Conservation (phyloP, 2,113 vertebrate species). For the Mobula birostris region DNA sequence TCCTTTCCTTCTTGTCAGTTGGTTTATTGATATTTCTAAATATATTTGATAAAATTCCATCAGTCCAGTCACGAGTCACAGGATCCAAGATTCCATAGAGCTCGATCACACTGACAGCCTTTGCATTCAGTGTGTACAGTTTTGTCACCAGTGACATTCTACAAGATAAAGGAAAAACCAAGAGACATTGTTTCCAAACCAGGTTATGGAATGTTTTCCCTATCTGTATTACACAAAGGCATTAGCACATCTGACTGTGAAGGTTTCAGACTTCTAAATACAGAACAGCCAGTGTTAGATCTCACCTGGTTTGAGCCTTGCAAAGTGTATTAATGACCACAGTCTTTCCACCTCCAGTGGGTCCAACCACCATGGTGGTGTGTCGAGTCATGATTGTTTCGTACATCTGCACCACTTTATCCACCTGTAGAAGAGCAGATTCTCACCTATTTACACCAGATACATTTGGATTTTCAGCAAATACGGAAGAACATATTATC, state of each 20-base stretch:
- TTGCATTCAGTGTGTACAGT: conserved; percentile 81
- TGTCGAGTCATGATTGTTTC: conserved; percentile 97
- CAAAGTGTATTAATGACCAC: conserved; percentile 88
- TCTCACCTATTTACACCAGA: background rate
- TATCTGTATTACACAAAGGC: background rate
- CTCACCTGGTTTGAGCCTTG: conserved; percentile 86
- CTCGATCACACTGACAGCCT: conserved; percentile 89
- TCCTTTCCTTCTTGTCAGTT: conserved; percentile 82
- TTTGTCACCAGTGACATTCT: conserved; percentile 82
- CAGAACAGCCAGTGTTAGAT: background rate
- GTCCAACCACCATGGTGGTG: conserved; percentile 92
- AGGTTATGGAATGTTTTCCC: background rate
- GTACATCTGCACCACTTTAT: conserved; percentile 95
- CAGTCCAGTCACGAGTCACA: conserved; percentile 84
- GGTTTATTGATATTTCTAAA: conserved; percentile 89
- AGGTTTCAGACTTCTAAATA: background rate
- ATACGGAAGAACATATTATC: background rate
- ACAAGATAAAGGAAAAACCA: conserved; percentile 20
- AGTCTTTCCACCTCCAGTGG: conserved; percentile 91
- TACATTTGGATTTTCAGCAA: background rate
- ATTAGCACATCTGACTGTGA: background rate
- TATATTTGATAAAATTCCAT: conserved; percentile 91
- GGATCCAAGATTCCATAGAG: conserved; percentile 89
- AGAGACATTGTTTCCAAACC: background rate
- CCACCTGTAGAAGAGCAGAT: conserved; percentile 62